Conservation (phyloP, 1,140 invertebrate species). For the Venturia canescens region DNA sequence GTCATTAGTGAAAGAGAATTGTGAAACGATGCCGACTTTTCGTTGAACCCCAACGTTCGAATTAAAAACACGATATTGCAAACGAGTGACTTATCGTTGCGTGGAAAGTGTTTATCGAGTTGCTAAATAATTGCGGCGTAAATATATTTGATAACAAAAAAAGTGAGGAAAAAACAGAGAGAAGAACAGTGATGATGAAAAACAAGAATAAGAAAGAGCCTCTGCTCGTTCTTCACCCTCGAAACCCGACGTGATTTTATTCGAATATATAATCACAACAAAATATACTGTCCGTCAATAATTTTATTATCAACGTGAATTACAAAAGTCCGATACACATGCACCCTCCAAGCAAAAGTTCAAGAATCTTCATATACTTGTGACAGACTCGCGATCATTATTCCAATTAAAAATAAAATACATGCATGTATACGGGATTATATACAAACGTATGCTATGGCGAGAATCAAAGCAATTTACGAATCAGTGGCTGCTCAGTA, state of each 20-base stretch:
- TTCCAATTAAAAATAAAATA: conserved; percentile 25
- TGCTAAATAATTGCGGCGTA: no score
- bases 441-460: conserved; percentile 9
- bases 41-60: no score
- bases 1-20: no score
- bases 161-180: no score
- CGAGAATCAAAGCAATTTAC: conserved; percentile 34
- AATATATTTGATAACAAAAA: no score
- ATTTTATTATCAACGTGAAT: background rate
- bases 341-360: background rate
- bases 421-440: background rate
- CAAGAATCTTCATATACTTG: background rate
- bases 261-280: background rate
- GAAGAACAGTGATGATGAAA: no score
- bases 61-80: no score
- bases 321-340: background rate
- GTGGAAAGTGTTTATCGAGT: no score
- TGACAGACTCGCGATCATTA: background rate
- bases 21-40: no score
- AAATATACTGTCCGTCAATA: background rate
- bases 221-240: background rate
- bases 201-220: no score
- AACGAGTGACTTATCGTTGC: no score
- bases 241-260: background rate
- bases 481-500: conserved; percentile 27